Base-by-base conservation (phyloP, 2,113 vertebrate genomes). In the Ageneiosus marmoratus region DNA sequence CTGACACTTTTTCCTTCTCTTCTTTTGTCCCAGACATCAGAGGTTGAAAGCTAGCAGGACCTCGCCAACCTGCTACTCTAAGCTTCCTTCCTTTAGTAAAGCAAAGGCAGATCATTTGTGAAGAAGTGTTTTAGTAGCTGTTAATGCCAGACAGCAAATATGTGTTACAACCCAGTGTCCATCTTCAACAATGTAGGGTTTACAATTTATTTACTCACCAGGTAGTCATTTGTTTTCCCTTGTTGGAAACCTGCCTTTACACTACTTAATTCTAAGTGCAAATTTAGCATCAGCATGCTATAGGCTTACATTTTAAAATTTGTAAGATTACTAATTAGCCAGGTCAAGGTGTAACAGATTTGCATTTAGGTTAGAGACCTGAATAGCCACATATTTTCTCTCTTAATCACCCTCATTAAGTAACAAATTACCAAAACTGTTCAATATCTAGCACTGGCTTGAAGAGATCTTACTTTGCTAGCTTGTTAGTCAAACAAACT, bases 61-160 rank as follows among this genome's bases (percentile, higher is more conserved):
- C 85, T 89, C 89, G 77, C 86, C 89, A 91, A 91, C 89, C 91
- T 65, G 78, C 86, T 79, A 79, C 70, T 81, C 83, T 90, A 90
- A 92, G 87, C 89, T 80, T 24, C 83, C 81, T 89, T 90, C 89
- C 91, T 89, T 90, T 87, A 90, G 90, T 93, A 91, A 92, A 75
- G 90, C 88, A 87, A 86, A 85, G 82, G 85, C 88, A 70, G 87
- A 80, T 92, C 91, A 92, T 92, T 90, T 65, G 60, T 62, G 73
- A 86, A 80, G 89, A 89, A 92, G 91, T 86, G 88, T 90, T 83
- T 87, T 88, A 84, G 88, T 87, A 70, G 86, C 60, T 77, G 80
- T 85, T 88, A 88, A 90, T 84, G 86, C 89, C 86, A 88, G 81
- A 89, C 88, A 89, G 86, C 88, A 89, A 89, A 87, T 83, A 89